Percentiles rank a stretch among this genome's conserved stretches.
These are phyloP conservation scores for Oceanodroma leucorhoa DNA, from an alignment of 2,797 vertebrate genomes.

Conservation along the genomic window DNA sequence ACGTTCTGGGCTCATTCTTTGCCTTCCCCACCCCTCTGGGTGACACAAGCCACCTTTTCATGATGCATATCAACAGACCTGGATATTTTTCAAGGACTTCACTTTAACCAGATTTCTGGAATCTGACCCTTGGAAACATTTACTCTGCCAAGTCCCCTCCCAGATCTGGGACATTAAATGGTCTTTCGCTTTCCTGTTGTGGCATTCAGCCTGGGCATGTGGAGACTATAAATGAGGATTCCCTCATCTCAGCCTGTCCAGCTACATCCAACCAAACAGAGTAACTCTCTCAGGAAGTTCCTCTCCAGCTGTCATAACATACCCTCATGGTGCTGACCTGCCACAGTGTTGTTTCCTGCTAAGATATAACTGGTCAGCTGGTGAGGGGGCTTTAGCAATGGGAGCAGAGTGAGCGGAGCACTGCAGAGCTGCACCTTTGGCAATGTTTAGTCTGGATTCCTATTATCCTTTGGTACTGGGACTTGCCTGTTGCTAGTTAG, in stretches of 20 bases:
- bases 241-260: neutral
- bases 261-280: neutral
- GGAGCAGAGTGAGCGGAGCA: neutral
- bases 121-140: slow-evolving; percentile 24
- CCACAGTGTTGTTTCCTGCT: neutral
- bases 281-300: neutral
- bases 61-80: neutral
- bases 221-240: slow-evolving; percentile 9
- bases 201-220: neutral
- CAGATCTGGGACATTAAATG: neutral
- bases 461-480: neutral
- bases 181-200: slow-evolving; percentile 10
- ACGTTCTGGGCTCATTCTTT: slow-evolving; percentile 29
- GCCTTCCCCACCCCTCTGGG: slow-evolving; percentile 4
- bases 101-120: slow-evolving; percentile 40
- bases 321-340: accelerated
- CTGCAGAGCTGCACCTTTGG: neutral
- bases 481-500: neutral
- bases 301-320: slow-evolving; percentile 30
- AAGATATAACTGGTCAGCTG: neutral
- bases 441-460: neutral
- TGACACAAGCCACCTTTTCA: slow-evolving; percentile 19
- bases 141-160: slow-evolving; percentile 8
- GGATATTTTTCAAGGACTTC: slow-evolving; percentile 33
- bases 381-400: neutral